These are phyloP conservation scores for Habropoda laboriosa DNA, from an alignment of 1,140 invertebrate species.

Conservation along the genomic window DNA sequence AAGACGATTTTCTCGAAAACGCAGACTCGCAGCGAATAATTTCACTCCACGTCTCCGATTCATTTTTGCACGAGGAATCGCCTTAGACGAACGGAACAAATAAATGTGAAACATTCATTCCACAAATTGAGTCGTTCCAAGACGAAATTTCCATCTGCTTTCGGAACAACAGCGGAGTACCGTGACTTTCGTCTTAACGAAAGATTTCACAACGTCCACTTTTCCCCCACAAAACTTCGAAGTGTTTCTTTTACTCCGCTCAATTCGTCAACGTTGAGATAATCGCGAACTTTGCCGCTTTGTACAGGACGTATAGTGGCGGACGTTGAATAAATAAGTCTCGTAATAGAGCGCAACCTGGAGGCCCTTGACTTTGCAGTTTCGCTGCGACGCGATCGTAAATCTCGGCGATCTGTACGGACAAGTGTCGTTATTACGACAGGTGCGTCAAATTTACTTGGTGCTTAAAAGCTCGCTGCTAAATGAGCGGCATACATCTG, in stretches of 20 bases:
- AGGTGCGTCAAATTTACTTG: conserved; percentile 62
- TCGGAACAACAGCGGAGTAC: too few species aligned
- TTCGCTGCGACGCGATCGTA: conserved; percentile 45
- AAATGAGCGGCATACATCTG: conserved; percentile 37
- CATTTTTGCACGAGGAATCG: too few species aligned
- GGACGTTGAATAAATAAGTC: conserved; percentile 50
- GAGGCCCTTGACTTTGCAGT: conserved; percentile 43
- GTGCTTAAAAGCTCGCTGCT: conserved; percentile 47
- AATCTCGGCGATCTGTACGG: conserved; percentile 45
- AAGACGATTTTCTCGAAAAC: too few species aligned
- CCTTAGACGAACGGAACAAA: too few species aligned
- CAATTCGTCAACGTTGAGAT: conserved; percentile 13
- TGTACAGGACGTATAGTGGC: neutral
- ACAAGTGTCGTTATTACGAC: conserved; percentile 52
- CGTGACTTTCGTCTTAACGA: too few species aligned
- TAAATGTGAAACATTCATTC: neutral
- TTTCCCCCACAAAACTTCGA: too few species aligned
- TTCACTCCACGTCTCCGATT: too few species aligned
- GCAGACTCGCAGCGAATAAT: too few species aligned
- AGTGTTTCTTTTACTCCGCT: neutral
- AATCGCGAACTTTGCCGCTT: neutral
- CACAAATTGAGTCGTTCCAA: neutral
- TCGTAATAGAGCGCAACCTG: conserved; percentile 50
- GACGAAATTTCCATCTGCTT: too few species aligned
- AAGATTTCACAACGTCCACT: too few species aligned